These are phyloP conservation scores for Melitaea athalia DNA, from an alignment of 2,888 invertebrate species.

Conservation along the genomic window DNA sequence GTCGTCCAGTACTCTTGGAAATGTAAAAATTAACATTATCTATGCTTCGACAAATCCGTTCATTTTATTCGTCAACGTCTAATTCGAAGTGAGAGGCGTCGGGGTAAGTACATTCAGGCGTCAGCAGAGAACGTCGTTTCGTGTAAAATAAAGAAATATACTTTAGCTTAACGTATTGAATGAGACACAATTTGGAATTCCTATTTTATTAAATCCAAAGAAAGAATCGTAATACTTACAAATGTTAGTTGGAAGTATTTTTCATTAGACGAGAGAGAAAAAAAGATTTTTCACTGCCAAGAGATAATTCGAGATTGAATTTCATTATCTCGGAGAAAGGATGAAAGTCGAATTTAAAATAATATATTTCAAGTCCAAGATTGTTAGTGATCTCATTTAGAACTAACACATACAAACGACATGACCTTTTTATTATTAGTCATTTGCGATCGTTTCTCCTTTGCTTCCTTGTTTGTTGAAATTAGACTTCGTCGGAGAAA, in stretches of 20 bases:
- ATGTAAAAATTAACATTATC: too few relatives aligned
- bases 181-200: neutral
- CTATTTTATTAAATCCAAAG: neutral
- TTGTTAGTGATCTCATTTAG: slow-evolving; percentile 31
- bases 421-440: neutral
- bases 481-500: too few relatives aligned
- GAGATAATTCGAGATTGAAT: slow-evolving; percentile 30
- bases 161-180: neutral
- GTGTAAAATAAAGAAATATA: neutral
- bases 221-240: neutral
- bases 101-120: too few relatives aligned
- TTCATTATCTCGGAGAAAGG: slow-evolving; percentile 33
- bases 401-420: slow-evolving; percentile 13
- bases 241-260: slow-evolving; percentile 17
- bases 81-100: too few relatives aligned
- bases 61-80: too few relatives aligned
- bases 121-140: too few relatives aligned
- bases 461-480: too few relatives aligned
- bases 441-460: neutral
- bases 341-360: slow-evolving; percentile 30
- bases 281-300: slow-evolving; percentile 21
- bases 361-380: slow-evolving; percentile 28
- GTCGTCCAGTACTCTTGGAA: too few relatives aligned
- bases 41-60: too few relatives aligned
- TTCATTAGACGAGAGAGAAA: slow-evolving; percentile 24